phyloP scores from a whole-genome alignment of 2,113 vertebrate species.

The Oophaga pumilio region DNA sequence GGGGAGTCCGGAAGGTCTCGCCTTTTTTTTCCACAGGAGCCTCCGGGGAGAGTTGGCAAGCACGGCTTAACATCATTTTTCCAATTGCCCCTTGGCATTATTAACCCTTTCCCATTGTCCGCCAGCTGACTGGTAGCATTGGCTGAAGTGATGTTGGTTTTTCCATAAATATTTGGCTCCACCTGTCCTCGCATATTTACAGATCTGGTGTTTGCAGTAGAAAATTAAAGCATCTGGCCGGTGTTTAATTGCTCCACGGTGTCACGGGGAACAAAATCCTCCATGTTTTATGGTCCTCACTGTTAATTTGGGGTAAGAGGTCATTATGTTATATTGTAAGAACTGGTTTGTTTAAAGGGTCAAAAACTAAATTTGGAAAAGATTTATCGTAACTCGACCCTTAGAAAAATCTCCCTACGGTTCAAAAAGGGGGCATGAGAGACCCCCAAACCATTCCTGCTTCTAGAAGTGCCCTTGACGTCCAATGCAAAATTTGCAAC shows the following conservation, averaged over 20 bases:
- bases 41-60: background rate
- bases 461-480: too few relatives aligned
- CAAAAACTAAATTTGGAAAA: background rate
- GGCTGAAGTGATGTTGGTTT: conserved; percentile 43
- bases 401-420: too few relatives aligned
- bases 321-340: background rate
- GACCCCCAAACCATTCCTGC: too few relatives aligned
- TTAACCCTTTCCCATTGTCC: conserved; percentile 13
- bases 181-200: conserved; percentile 40
- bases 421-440: too few relatives aligned
- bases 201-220: conserved; percentile 46
- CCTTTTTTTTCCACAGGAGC: too few relatives aligned
- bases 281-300: conserved; percentile 33
- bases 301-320: background rate
- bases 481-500: too few relatives aligned
- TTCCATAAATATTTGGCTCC: conserved; percentile 34
- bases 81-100: background rate
- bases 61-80: background rate
- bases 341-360: background rate
- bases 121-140: background rate
- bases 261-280: background rate
- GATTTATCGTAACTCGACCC: too few relatives aligned
- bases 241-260: conserved; percentile 46
- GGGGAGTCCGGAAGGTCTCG: too few relatives aligned
- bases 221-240: conserved; percentile 55